These are phyloP conservation scores for Rotaria magnacalcarata DNA, from an alignment of 2,888 invertebrate species.

Conservation along the genomic window DNA sequence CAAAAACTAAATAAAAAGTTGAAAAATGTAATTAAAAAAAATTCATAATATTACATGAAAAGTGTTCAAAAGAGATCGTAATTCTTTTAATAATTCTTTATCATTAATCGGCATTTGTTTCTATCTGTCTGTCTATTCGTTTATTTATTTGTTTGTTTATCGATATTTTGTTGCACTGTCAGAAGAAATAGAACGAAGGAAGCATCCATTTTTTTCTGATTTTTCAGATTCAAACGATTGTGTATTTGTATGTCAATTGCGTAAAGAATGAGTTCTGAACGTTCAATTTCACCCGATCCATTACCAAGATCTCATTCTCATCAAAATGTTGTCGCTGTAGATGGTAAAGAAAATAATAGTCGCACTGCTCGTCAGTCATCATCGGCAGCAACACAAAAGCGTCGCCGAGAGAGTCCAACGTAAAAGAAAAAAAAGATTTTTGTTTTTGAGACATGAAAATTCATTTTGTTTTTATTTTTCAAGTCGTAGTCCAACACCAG, in stretches of 20 bases:
- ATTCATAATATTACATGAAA: neutral
- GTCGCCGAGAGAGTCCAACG: neutral
- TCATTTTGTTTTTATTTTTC: neutral
- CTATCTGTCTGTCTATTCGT: neutral
- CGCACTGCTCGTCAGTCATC: conserved; percentile 5
- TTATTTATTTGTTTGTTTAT: neutral
- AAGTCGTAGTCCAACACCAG: neutral
- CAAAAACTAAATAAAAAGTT: neutral
- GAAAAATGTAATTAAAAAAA: neutral
- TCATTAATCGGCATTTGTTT: neutral
- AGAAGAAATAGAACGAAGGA: neutral
- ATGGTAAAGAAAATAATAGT: neutral
- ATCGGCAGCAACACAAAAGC: neutral
- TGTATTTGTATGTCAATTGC: neutral
- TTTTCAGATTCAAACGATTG: neutral
- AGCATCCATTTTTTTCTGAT: neutral
- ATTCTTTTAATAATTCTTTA: neutral
- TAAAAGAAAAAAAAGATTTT: neutral
- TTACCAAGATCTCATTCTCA: neutral
- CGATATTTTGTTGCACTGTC: neutral
- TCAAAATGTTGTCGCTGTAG: neutral
- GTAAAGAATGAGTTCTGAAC: conserved; percentile 4
- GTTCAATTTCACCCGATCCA: conserved; percentile 31
- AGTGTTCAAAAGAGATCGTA: neutral
- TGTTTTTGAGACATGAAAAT: neutral